Evolutionary conservation across 2,113 vertebrate species (phyloP).

Genomic region (Tautogolabrus adspersus): DNA sequence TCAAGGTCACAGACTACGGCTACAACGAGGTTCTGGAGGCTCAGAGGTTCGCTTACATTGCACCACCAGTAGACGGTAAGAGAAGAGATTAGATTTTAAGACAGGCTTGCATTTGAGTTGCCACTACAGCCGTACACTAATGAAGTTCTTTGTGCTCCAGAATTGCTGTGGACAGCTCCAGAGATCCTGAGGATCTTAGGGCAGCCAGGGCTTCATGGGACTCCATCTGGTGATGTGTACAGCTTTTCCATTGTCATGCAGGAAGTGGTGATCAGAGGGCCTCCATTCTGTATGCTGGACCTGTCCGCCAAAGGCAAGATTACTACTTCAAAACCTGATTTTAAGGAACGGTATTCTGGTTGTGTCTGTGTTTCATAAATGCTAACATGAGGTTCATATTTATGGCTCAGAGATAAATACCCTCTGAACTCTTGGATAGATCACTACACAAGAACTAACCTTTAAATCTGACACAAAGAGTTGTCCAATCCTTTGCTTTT

Average conservation of each 20-base stretch:
- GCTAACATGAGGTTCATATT: no score
- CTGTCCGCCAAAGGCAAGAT: constrained; percentile 72
- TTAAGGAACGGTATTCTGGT: no score
- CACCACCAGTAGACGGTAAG: constrained; percentile 77
- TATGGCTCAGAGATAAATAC: no score
- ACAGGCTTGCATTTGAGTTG: neutral
- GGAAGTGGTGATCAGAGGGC: constrained; percentile 84
- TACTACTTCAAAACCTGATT: neutral
- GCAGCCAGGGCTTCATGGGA: constrained; percentile 70
- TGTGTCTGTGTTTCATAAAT: no score
- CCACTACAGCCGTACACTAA: neutral
- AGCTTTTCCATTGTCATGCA: constrained; percentile 88
- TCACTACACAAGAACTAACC: no score
- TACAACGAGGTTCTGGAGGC: constrained; percentile 81
- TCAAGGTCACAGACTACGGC: constrained; percentile 84
- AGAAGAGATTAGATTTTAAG: neutral
- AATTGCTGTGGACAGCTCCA: constrained; percentile 86
- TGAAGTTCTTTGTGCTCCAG: constrained; percentile 34
- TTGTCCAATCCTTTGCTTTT: no score
- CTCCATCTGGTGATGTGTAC: constrained; percentile 79
- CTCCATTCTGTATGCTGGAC: constrained; percentile 85
- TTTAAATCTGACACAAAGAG: no score
- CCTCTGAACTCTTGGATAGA: no score
- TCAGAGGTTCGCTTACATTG: constrained; percentile 71
- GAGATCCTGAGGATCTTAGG: constrained; percentile 78